A percentile compares a stretch with the other conserved stretches of the same genome.
Evolutionary conservation across 2,888 invertebrate species (phyloP).

Genomic region (Sipha maydis): DNA sequence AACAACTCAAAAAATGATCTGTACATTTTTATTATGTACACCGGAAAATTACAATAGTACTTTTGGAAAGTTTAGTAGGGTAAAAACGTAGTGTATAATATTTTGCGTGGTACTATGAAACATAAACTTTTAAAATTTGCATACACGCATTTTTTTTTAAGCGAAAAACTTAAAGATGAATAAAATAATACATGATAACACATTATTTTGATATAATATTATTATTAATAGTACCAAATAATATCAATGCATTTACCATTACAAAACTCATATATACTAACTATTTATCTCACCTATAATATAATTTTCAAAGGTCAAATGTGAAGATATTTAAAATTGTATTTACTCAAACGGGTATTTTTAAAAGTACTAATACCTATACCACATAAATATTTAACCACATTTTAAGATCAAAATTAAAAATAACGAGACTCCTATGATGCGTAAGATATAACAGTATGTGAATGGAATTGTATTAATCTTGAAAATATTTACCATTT

Average conservation of each 20-base stretch:
- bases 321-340: background rate
- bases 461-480: too few species aligned
- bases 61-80: background rate
- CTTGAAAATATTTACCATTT: too few species aligned
- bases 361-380: too few species aligned
- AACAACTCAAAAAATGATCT: background rate
- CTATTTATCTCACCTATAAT: slow-evolving; percentile 21
- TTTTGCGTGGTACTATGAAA: background rate
- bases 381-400: too few species aligned
- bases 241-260: slow-evolving; percentile 22
- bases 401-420: too few species aligned
- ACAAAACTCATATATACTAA: slow-evolving; percentile 3
- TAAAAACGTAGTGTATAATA: slow-evolving; percentile 7
- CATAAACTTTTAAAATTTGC: background rate
- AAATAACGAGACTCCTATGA: too few species aligned
- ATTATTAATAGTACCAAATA: slow-evolving; percentile 25
- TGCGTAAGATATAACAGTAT: too few species aligned
- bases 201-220: background rate
- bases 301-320: background rate
- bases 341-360: background rate
- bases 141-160: background rate
- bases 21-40: background rate
- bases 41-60: background rate
- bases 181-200: too few species aligned
- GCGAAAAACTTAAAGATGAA: slow-evolving; percentile 4